Base-by-base conservation (phyloP, 2,113 vertebrate genomes). In the Podilymbus podiceps region DNA sequence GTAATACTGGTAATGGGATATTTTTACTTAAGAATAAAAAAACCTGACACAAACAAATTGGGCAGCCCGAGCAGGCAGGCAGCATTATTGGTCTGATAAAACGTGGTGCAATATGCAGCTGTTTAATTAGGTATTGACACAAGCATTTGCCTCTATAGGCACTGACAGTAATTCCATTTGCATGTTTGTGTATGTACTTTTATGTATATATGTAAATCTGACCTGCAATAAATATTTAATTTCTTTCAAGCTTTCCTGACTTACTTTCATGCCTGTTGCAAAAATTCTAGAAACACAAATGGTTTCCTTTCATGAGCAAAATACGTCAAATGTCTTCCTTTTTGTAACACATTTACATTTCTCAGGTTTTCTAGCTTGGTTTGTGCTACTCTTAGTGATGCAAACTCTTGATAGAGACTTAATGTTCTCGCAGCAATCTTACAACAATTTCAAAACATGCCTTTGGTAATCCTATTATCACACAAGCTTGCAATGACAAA, bases 381-480 rank as follows among this genome's bases (percentile, higher is more conserved):
- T 85, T 90, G 55, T 72, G 50, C 44, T 81, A 11, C 83, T 74
- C 53, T 71, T 47, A 64, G 55, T 8, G 52, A 92, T 52, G 44
- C 47, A 92, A 88, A 88, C 64, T n/a, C 67, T 88, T 74, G 49
- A 84, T 2, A 69, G 60, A 90, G 64, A 86, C 76, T 90, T 90
- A 64, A 71, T 64, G 72, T 78, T 60, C 83, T 89, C 56, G 1
- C 60, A 91, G 87, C 47, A 87, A 94, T 93, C 76, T 85, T 68
- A 85, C 72, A 93, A 83, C 71, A 60, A 89, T 96, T 96, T 93
- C 86, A 68, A 92, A 90, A 63, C 64, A 53, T 75, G 79, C 56
- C 64, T 92, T 49, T 90, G 83, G 64, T 94, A 94, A 96, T 96
- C 76, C 73, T 80, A 72, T 95, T 96, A 90, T 75, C 80, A 87